These are phyloP conservation scores for Drosophila neocordata DNA, from an alignment of 1,140 invertebrate genomes.

Conservation along the genomic window DNA sequence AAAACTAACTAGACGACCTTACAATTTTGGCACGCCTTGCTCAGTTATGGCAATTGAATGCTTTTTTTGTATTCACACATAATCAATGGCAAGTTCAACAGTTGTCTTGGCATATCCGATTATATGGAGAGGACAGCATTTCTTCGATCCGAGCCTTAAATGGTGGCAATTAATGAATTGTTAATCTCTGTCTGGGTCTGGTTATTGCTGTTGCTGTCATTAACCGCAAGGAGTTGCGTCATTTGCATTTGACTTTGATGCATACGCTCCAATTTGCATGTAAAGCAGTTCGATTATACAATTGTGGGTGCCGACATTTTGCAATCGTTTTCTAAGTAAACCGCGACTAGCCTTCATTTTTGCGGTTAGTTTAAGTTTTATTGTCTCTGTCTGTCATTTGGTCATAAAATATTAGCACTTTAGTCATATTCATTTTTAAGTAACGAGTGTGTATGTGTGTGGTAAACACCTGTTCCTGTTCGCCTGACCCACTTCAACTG, in stretches of 20 bases:
- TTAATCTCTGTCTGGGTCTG: not conserved
- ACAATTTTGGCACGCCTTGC: slow-evolving; percentile 43
- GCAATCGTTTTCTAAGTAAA: slow-evolving; percentile 40
- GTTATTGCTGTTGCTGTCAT: not conserved
- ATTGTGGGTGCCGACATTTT: slow-evolving; percentile 36
- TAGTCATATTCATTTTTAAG: slow-evolving; percentile 25
- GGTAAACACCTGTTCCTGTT: slow-evolving; percentile 60
- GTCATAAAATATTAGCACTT: slow-evolving; percentile 10
- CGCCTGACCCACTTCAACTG: slow-evolving; percentile 57
- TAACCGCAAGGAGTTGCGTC: slow-evolving; percentile 48
- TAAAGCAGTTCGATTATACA: slow-evolving; percentile 28
- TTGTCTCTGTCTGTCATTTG: slow-evolving; percentile 6
- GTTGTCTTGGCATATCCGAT: slow-evolving; percentile 28
- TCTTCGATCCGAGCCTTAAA: slow-evolving; percentile 28
- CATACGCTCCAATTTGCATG: slow-evolving; percentile 60
- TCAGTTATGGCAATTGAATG: slow-evolving; percentile 42
- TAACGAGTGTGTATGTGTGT: not conserved
- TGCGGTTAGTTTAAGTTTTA: slow-evolving; percentile 26
- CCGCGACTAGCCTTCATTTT: slow-evolving; percentile 51
- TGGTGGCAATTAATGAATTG: slow-evolving; percentile 38
- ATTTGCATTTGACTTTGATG: slow-evolving; percentile 64
- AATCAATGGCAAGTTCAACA: slow-evolving; percentile 55
- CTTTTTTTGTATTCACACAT: slow-evolving; percentile 43
- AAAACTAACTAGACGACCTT: slow-evolving; percentile 43
- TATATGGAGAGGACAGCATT: slow-evolving; percentile 46